phyloP scores from a whole-genome alignment of 2,113 vertebrate species.

The Syrmaticus mikado region DNA sequence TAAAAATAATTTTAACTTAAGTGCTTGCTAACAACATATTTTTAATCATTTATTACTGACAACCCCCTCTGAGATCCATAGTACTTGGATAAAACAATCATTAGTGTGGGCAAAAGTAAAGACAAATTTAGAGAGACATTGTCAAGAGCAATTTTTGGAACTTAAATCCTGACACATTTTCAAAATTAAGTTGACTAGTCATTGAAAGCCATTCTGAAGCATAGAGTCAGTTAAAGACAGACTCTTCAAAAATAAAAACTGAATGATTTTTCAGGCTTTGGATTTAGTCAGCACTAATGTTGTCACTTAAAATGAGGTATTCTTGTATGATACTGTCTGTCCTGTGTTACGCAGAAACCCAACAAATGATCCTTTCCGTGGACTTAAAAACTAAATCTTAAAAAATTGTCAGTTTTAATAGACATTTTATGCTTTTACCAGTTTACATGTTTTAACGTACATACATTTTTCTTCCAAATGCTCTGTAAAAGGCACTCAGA shows the following conservation, averaged over 20 bases:
- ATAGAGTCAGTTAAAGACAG: background rate
- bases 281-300: background rate
- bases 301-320: background rate
- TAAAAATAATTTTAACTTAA: slow-evolving; percentile 45
- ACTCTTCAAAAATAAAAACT: background rate
- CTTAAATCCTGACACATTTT: slow-evolving; percentile 30
- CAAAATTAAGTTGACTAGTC: slow-evolving; percentile 41
- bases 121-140: slow-evolving; percentile 13
- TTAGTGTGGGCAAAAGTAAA: slow-evolving; percentile 58
- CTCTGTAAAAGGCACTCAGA: background rate
- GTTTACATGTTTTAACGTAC: background rate
- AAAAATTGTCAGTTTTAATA: background rate
- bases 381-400: background rate
- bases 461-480: background rate
- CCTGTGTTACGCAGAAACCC: background rate
- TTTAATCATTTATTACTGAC: slow-evolving; percentile 38
- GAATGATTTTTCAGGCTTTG: background rate
- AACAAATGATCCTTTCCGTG: background rate
- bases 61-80: background rate
- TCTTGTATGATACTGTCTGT: background rate
- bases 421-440: background rate
- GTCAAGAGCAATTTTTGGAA: slow-evolving; percentile 26
- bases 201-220: background rate
- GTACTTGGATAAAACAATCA: slow-evolving; percentile 37
- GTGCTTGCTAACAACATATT: slow-evolving; percentile 52